These are phyloP conservation scores for Campoplex capitator DNA, from an alignment of 2,888 invertebrate species.

Conservation along the genomic window DNA sequence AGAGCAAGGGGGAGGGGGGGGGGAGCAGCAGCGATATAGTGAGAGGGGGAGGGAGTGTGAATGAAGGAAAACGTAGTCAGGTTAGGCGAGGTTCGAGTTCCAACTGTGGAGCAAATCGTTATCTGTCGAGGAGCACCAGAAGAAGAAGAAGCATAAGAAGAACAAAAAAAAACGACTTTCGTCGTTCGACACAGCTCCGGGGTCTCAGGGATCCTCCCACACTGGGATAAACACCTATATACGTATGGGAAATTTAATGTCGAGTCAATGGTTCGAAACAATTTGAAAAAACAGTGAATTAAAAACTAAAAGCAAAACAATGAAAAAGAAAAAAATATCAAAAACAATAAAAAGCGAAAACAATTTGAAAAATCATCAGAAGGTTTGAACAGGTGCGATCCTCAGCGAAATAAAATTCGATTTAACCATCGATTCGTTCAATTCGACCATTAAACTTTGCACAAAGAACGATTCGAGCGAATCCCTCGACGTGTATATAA, in stretches of 20 bases:
- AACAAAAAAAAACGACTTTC: conserved; percentile 44
- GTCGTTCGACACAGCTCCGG: conserved; percentile 28
- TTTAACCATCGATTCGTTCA: not conserved
- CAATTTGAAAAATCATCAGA: not conserved
- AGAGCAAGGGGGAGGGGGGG: not conserved
- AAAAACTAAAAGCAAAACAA: too few species aligned
- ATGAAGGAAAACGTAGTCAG: conserved; percentile 51
- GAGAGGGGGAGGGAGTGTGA: conserved; percentile 37
- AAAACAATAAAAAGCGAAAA: too few species aligned
- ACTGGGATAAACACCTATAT: conserved; percentile 37
- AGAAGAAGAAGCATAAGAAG: not conserved
- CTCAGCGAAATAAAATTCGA: too few species aligned
- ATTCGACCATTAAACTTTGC: too few species aligned
- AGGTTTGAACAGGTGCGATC: not conserved
- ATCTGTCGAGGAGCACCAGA: conserved; percentile 42
- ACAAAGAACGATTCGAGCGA: too few species aligned
- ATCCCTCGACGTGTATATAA: too few species aligned
- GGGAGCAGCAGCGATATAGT: not conserved
- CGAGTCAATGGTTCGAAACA: not conserved
- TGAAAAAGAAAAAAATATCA: too few species aligned
- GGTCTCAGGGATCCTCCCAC: conserved; percentile 57
- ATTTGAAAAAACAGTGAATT: not conserved
- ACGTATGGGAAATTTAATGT: conserved; percentile 12
- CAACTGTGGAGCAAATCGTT: conserved; percentile 64
- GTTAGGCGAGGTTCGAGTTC: conserved; percentile 40